phyloP scores from a whole-genome alignment of 2,797 vertebrate genomes.

The Sebastes iracundus region DNA sequence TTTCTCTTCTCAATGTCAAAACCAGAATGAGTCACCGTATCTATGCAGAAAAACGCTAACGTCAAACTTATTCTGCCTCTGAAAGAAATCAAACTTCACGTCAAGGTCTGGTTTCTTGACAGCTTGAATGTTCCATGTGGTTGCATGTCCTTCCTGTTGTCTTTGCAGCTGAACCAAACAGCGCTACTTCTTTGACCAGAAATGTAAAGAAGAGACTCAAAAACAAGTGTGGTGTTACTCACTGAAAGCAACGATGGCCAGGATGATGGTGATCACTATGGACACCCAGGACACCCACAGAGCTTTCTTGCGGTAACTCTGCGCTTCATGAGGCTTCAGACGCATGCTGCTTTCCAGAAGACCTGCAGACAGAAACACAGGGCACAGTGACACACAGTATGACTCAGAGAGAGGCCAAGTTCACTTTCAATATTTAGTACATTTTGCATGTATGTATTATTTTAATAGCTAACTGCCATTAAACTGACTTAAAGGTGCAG shows the following conservation, averaged over 20 bases:
- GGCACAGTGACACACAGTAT: neutral
- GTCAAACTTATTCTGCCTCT: neutral
- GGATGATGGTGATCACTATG: constrained; percentile 91
- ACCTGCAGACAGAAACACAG: constrained; percentile 78
- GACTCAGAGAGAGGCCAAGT: neutral
- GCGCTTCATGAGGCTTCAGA: constrained; percentile 97
- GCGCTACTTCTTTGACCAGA: neutral
- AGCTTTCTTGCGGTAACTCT: constrained; percentile 97
- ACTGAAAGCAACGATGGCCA: constrained; percentile 97
- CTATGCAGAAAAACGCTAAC: neutral
- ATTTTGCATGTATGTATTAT: too few species aligned
- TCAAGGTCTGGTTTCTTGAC: neutral
- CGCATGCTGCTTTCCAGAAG: constrained; percentile 98
- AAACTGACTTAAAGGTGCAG: too few species aligned
- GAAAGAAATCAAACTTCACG: neutral
- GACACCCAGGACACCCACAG: constrained; percentile 97
- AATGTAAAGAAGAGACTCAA: neutral
- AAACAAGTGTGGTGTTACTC: constrained; percentile 77
- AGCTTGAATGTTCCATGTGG: neutral
- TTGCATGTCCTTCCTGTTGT: neutral
- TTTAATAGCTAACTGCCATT: too few species aligned
- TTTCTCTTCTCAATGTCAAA: neutral
- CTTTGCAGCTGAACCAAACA: neutral
- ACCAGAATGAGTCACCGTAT: neutral
- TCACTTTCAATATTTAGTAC: neutral